phyloP scores from a whole-genome alignment of 35 echinoderm and acorn worm species.

The Eucidaris tribuloides region DNA sequence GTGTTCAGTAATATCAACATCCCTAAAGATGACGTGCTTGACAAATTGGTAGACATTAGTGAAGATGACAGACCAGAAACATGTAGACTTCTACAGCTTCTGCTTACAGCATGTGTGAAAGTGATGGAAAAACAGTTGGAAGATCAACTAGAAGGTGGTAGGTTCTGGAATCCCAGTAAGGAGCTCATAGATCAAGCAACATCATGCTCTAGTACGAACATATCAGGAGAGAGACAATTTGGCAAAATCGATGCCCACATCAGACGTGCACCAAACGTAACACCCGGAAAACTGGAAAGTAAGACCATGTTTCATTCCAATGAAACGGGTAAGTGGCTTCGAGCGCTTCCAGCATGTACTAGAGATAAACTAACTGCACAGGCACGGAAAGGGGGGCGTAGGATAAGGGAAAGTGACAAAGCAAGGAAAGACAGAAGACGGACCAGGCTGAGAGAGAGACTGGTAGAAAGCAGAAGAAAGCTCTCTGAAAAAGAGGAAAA shows the following conservation, averaged over 20 bases:
- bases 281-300: too few relatives aligned
- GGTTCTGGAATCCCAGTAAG: not conserved
- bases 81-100: not conserved
- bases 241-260: not conserved
- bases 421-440: not conserved
- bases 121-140: not conserved
- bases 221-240: not conserved
- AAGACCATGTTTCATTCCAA: slow-evolving; percentile 8
- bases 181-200: not conserved
- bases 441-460: not conserved
- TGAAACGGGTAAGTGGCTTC: not conserved
- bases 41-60: not conserved
- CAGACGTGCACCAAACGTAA: too few relatives aligned
- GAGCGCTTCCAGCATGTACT: not conserved
- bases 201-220: not conserved
- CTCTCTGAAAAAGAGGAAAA: not conserved
- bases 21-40: not conserved
- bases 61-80: not conserved
- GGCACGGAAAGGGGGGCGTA: not conserved
- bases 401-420: not conserved
- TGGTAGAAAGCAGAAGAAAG: not conserved
- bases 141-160: not conserved
- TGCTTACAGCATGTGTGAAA: not conserved
- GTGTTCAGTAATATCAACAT: too few relatives aligned
- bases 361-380: not conserved